Conservation (phyloP, 2,888 invertebrate genomes). For the Sminthurinus aureus region DNA sequence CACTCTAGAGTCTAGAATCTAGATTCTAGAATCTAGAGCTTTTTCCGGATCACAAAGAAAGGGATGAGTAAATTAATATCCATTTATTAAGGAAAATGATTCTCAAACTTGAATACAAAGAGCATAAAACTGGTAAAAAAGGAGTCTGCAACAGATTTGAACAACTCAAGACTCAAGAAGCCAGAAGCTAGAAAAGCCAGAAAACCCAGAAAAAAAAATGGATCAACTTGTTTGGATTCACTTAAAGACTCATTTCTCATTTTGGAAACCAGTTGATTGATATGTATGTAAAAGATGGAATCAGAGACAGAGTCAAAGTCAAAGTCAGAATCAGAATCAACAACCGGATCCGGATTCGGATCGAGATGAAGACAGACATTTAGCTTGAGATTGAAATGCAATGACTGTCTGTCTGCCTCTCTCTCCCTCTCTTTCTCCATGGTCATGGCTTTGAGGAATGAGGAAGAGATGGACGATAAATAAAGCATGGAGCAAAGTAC, state of each 20-base stretch:
- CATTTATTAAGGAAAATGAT: no score
- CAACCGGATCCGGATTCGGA: neutral
- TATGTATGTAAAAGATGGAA: neutral
- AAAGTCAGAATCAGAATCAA: neutral
- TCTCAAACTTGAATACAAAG: no score
- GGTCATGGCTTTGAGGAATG: neutral
- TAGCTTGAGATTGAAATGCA: neutral
- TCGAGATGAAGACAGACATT: neutral
- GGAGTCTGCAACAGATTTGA: no score
- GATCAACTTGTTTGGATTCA: neutral
- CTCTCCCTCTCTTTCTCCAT: neutral
- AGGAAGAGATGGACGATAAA: no score
- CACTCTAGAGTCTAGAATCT: no score
- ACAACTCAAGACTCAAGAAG: no score
- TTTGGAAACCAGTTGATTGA: neutral
- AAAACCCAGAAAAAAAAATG: neutral
- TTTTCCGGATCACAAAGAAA: neutral
- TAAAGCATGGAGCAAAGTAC: no score
- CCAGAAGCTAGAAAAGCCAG: no score
- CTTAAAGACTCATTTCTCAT: neutral
- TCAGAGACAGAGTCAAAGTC: neutral
- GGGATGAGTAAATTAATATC: neutral
- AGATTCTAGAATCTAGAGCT: no score
- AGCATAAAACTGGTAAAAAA: no score
- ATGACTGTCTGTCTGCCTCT: neutral